These are phyloP conservation scores for Drosophila novamexicana DNA, from an alignment of 1,140 invertebrate genomes.

Conservation along the genomic window DNA sequence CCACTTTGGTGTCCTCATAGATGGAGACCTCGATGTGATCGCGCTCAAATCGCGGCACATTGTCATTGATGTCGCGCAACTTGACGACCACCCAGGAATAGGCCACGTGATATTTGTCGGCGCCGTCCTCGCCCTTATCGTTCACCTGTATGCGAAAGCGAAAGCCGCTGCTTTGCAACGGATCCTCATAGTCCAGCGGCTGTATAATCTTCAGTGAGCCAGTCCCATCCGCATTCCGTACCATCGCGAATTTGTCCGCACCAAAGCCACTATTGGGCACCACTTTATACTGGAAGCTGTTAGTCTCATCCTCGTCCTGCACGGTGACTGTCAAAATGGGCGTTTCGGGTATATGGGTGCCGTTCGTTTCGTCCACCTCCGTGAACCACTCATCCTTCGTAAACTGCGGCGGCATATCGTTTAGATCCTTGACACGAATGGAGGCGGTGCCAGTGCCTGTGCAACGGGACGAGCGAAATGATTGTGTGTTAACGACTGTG, in stretches of 20 bases:
- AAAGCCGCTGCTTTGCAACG: constrained; percentile 86
- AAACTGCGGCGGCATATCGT: constrained; percentile 88
- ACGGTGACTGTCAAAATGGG: constrained; percentile 88
- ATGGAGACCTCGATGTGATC: constrained; percentile 87
- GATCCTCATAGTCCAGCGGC: constrained; percentile 87
- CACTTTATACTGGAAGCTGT: constrained; percentile 86
- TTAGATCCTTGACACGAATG: constrained; percentile 87
- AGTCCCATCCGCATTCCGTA: constrained; percentile 88
- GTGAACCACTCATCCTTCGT: constrained; percentile 88
- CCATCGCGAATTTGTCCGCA: constrained; percentile 88
- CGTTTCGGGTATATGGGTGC: constrained; percentile 86
- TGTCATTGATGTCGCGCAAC: constrained; percentile 88
- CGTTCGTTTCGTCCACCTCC: constrained; percentile 88
- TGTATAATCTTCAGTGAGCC: constrained; percentile 89
- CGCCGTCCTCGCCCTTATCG: constrained; percentile 85
- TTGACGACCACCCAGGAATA: constrained; percentile 88
- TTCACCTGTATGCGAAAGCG: constrained; percentile 87
- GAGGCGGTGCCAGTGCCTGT: constrained; percentile 85
- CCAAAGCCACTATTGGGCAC: constrained; percentile 87
- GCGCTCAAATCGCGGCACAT: constrained; percentile 87
- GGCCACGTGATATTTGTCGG: constrained; percentile 87
- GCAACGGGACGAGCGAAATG: constrained; percentile 21
- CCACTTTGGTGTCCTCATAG: constrained; percentile 87
- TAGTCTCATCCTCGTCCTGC: constrained; percentile 88
- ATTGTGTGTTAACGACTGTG: too few species aligned